Evolutionary conservation across 2,797 vertebrate species (phyloP).

Genomic region (Spea hammondii): DNA sequence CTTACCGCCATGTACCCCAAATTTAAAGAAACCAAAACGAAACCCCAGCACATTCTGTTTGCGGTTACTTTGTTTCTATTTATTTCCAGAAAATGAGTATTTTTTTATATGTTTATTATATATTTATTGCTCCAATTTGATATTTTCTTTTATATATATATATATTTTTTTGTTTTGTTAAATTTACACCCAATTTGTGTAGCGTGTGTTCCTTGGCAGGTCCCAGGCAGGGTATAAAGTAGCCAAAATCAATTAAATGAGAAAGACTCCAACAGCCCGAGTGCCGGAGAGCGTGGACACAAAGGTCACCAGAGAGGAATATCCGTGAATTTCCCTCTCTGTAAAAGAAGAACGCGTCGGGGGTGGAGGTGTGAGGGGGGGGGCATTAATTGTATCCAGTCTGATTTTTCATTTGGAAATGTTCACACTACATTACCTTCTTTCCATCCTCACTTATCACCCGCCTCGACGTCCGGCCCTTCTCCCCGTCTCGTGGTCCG

Average conservation of each 20-base stretch:
- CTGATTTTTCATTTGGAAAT: conserved; percentile 16
- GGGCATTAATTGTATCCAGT: conserved; percentile 34
- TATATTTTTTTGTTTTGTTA: too few relatives aligned
- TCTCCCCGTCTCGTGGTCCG: too few relatives aligned
- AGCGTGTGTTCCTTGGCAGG: too few relatives aligned
- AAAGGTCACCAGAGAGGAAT: conserved; percentile 22
- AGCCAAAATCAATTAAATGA: conserved; percentile 29
- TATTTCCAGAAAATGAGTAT: too few relatives aligned
- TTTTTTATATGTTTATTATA: too few relatives aligned
- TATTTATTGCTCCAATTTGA: too few relatives aligned
- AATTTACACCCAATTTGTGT: too few relatives aligned
- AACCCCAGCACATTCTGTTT: too few relatives aligned
- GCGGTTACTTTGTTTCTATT: too few relatives aligned
- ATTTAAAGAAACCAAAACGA: too few relatives aligned
- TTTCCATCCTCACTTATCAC: conserved; percentile 18
- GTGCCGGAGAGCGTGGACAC: background rate
- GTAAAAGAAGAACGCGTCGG: background rate
- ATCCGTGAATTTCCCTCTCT: conserved; percentile 9
- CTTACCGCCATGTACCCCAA: too few relatives aligned
- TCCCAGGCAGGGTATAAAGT: background rate
- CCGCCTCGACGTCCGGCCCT: conserved; percentile 9
- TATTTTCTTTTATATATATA: too few relatives aligned
- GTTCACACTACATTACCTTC: conserved; percentile 40
- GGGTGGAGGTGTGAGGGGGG: background rate
- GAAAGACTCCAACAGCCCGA: background rate